These are phyloP conservation scores for Autographa pulchrina DNA, from an alignment of 2,888 invertebrate genomes.

Conservation along the genomic window DNA sequence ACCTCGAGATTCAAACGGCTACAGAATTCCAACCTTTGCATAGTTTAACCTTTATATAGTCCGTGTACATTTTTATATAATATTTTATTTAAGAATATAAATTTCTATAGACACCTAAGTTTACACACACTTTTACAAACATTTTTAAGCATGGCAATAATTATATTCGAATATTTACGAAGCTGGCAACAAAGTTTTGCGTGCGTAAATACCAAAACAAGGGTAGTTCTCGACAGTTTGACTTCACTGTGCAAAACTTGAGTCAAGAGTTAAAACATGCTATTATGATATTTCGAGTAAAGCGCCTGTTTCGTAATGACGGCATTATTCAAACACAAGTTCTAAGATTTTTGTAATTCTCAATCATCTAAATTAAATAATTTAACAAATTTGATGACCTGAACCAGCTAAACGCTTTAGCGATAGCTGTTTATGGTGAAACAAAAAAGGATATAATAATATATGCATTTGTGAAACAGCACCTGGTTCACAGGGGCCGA, in stretches of 20 bases:
- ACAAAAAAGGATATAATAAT: conserved; percentile 25
- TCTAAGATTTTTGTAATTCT: not conserved
- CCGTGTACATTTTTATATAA: conserved; percentile 54
- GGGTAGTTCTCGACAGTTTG: conserved; percentile 42
- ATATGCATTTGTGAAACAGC: conserved; percentile 44
- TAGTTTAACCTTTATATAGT: conserved; percentile 38
- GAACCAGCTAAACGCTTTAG: not conserved
- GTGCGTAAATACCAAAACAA: conserved; percentile 58
- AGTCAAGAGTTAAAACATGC: conserved; percentile 19
- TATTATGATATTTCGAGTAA: conserved; percentile 30
- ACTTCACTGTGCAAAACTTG: conserved; percentile 13
- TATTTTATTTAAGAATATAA: conserved; percentile 50
- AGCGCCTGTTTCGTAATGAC: conserved; percentile 20
- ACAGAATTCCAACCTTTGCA: conserved; percentile 43
- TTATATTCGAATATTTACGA: conserved; percentile 65
- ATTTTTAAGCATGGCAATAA: conserved; percentile 58
- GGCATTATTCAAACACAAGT: conserved; percentile 10
- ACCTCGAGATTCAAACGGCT: conserved; percentile 58
- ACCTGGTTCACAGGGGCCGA: conserved; percentile 27
- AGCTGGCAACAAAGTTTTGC: conserved; percentile 67
- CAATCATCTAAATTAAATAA: conserved; percentile 12
- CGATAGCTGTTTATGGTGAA: conserved; percentile 22
- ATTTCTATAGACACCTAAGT: conserved; percentile 46
- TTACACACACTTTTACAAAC: conserved; percentile 50
- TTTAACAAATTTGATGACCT: conserved; percentile 20